These are phyloP conservation scores for Chirona hameri DNA, from an alignment of 2,888 invertebrate genomes.

Conservation along the genomic window DNA sequence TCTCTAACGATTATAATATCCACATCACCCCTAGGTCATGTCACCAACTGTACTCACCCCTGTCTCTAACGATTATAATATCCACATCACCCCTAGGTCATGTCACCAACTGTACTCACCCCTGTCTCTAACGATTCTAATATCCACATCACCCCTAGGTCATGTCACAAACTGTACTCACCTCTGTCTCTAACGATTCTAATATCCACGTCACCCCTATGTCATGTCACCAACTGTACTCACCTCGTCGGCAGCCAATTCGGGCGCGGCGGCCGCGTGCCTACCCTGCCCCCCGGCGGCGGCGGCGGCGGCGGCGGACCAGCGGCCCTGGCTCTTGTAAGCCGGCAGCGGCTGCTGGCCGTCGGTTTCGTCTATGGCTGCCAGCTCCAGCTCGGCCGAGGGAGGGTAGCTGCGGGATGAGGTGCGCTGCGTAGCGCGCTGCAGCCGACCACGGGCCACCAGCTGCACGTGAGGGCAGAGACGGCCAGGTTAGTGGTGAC, in stretches of 20 bases:
- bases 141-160: not conserved
- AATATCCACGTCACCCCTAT: not conserved
- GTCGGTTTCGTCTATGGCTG: not conserved
- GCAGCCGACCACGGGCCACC: slow-evolving; percentile 9
- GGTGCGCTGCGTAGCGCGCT: not conserved
- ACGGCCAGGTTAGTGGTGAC: not conserved
- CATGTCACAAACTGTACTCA: not conserved
- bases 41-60: not conserved
- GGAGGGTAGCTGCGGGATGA: slow-evolving; percentile 6
- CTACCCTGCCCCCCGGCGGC: not conserved
- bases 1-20: no score
- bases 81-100: not conserved
- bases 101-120: not conserved
- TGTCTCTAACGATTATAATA: no score
- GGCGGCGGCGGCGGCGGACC: not conserved
- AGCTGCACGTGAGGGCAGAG: not conserved
- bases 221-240: not conserved
- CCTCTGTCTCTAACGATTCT: no score
- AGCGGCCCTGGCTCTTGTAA: not conserved
- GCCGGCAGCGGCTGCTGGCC: not conserved
- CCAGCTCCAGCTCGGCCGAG: not conserved
- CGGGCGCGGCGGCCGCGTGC: not conserved
- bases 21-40: not conserved
- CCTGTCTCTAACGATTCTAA: not conserved
- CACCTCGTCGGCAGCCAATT: not conserved